These are phyloP conservation scores for Caenorhabditis virilis DNA, from an alignment of 2,888 invertebrate species.

Conservation along the genomic window DNA sequence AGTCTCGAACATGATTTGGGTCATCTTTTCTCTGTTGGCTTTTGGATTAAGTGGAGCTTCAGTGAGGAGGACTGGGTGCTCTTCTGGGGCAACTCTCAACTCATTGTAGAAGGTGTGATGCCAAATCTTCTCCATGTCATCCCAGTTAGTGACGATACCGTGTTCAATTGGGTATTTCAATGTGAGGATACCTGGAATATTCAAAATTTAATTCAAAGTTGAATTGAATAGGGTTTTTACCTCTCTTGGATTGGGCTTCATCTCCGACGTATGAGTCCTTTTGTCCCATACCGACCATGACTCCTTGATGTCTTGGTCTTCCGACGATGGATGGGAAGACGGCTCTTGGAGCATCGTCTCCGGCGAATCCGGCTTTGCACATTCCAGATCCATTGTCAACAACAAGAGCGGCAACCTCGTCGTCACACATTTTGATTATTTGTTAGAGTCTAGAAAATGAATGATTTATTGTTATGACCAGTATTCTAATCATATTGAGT, in stretches of 20 bases:
- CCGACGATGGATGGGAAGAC: constrained; percentile 12
- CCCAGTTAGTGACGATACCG: constrained; percentile 15
- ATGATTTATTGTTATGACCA: too few species aligned
- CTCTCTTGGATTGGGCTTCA: constrained; percentile 15
- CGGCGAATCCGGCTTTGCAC: constrained; percentile 13
- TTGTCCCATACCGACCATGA: constrained; percentile 15
- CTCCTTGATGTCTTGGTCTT: constrained; percentile 12
- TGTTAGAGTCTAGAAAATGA: neutral
- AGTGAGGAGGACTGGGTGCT: constrained; percentile 12
- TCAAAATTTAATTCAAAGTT: neutral
- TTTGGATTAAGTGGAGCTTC: constrained; percentile 12
- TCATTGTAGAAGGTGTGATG: constrained; percentile 14
- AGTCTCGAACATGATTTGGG: constrained; percentile 12
- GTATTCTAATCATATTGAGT: too few species aligned
- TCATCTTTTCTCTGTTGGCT: constrained; percentile 13
- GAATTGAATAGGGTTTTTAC: neutral
- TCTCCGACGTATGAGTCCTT: constrained; percentile 11
- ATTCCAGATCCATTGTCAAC: constrained; percentile 12
- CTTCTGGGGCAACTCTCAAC: constrained; percentile 12
- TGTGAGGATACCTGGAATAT: constrained; percentile 8
- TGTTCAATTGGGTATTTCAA: constrained; percentile 14
- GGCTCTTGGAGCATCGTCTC: constrained; percentile 13
- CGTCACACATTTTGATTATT: constrained; percentile 2
- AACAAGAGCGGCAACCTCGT: constrained; percentile 9
- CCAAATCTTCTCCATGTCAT: constrained; percentile 12